These are phyloP conservation scores for Platysteira castanea DNA, from an alignment of 2,113 vertebrate species.

Conservation along the genomic window DNA sequence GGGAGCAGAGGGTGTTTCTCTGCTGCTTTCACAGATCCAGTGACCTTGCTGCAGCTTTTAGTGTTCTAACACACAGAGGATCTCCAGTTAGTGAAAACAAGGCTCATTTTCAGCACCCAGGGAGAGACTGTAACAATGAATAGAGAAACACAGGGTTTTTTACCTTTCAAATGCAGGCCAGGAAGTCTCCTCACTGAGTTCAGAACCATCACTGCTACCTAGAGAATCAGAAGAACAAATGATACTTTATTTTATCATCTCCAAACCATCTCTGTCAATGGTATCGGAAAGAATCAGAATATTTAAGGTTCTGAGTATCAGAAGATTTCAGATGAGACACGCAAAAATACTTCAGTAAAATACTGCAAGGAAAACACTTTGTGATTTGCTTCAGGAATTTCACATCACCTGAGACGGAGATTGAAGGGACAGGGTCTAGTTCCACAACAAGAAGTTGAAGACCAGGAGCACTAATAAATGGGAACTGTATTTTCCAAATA, in stretches of 20 bases:
- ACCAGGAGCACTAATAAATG: background rate
- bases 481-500: background rate
- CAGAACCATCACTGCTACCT: conserved; percentile 98
- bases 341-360: background rate
- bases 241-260: background rate
- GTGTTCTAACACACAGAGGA: background rate
- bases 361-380: background rate
- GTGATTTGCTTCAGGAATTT: background rate
- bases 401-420: background rate
- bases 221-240: conserved; percentile 8
- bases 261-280: background rate
- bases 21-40: background rate
- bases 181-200: conserved; percentile 96
- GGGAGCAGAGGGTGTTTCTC: background rate
- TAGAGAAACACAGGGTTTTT: background rate
- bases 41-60: background rate
- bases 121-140: background rate
- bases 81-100: background rate
- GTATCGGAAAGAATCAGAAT: background rate
- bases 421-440: background rate
- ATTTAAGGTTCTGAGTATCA: background rate
- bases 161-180: conserved; percentile 99
- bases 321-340: background rate
- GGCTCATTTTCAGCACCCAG: background rate
- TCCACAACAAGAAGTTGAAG: background rate